phyloP scores from a whole-genome alignment of 2,888 invertebrate species.

The Disparrhopalites patrizii region DNA sequence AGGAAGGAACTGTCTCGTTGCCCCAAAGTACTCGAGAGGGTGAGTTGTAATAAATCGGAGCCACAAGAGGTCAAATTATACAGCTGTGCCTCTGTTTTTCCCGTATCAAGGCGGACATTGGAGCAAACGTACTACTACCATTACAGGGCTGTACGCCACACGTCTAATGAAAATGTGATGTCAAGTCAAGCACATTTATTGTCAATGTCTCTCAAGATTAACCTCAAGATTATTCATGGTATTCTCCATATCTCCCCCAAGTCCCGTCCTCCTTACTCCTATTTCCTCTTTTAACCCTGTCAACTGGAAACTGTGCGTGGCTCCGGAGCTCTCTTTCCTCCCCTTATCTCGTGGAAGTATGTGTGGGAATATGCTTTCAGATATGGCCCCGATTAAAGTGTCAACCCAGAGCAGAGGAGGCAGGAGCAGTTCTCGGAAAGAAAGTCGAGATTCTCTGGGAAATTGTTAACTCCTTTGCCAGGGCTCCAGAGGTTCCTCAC shows the following conservation, averaged over 20 bases:
- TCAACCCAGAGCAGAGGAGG: background rate
- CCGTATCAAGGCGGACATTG: too few species aligned
- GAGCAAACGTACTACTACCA: background rate
- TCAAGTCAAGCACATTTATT: conserved; percentile 13
- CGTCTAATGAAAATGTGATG: conserved; percentile 10
- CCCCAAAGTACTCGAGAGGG: too few species aligned
- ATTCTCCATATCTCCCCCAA: background rate
- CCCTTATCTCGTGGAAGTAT: too few species aligned
- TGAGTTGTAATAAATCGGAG: too few species aligned
- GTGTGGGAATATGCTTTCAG: too few species aligned
- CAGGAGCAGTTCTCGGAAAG: background rate
- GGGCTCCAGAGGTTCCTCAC: background rate
- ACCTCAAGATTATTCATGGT: conserved; percentile 17
- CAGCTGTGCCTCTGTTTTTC: too few species aligned
- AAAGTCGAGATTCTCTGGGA: background rate
- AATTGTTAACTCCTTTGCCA: background rate
- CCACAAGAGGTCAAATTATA: too few species aligned
- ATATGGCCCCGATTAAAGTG: background rate
- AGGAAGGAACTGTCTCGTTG: too few species aligned
- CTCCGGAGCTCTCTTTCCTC: background rate
- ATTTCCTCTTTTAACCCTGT: background rate
- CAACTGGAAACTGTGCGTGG: background rate
- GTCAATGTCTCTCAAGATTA: conserved; percentile 15
- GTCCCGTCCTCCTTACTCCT: background rate
- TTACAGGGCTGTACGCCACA: too few species aligned